phyloP scores from a whole-genome alignment of 2,797 vertebrate species.

The Sebastes miniatus region DNA sequence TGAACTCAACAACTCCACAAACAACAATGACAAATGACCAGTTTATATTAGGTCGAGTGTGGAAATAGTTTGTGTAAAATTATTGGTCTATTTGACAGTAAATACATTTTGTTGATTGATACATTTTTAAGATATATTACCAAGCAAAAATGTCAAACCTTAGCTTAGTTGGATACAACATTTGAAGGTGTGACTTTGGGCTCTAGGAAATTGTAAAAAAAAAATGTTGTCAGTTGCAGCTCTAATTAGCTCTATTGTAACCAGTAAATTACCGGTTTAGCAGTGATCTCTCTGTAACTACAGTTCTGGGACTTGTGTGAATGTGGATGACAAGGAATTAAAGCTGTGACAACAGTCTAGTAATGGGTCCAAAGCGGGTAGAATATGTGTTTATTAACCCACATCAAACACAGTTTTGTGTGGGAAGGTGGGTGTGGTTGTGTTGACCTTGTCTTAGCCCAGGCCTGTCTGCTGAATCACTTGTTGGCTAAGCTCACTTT shows the following conservation, averaged over 20 bases:
- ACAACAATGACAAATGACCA: neutral
- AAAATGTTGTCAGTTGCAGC: neutral
- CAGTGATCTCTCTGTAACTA: neutral
- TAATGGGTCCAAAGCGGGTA: neutral
- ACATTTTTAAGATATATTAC: neutral
- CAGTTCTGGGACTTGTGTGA: neutral
- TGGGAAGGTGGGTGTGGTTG: slow-evolving; percentile 1
- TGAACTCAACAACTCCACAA: neutral
- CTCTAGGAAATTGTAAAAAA: neutral
- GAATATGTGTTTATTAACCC: slow-evolving; percentile 8
- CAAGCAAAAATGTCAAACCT: neutral
- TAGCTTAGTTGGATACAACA: neutral
- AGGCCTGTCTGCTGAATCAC: slow-evolving; percentile 4
- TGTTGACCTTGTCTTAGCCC: neutral
- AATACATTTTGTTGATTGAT: neutral
- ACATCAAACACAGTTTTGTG: neutral
- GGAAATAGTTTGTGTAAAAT: neutral
- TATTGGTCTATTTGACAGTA: neutral
- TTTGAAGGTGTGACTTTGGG: neutral
- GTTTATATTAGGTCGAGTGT: neutral
- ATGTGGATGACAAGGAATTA: neutral
- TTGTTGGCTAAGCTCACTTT: neutral
- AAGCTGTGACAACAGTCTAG: neutral
- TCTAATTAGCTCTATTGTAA: neutral
- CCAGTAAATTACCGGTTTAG: neutral